A percentile compares a stretch with the other conserved stretches of the same genome.
phyloP scores from a whole-genome alignment of 2,888 invertebrate genomes.

The Crocallis elinguaria region DNA sequence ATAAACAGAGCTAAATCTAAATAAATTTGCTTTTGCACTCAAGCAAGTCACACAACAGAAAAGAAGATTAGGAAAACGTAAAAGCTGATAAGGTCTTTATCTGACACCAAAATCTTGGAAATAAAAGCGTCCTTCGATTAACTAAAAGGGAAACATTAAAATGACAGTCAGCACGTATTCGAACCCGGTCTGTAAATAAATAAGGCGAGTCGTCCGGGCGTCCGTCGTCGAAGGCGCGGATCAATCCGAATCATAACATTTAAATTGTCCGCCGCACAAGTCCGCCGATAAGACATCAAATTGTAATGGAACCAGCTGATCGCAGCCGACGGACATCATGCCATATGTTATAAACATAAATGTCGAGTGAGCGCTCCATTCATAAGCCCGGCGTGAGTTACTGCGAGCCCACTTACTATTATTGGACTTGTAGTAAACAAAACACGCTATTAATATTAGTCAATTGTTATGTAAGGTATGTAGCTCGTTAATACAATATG shows the following conservation, averaged over 20 bases:
- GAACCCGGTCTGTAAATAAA: too few species aligned
- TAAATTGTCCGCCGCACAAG: constrained; percentile 12
- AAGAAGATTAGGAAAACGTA: too few species aligned
- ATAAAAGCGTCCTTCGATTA: too few species aligned
- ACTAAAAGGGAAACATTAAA: too few species aligned
- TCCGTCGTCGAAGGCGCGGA: neutral
- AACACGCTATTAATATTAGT: constrained; percentile 46
- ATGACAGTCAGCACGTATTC: too few species aligned
- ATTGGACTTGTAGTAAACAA: constrained; percentile 64
- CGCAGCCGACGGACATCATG: constrained; percentile 21
- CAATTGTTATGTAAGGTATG: constrained; percentile 38
- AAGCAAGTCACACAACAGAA: too few species aligned
- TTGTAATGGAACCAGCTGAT: constrained; percentile 34
- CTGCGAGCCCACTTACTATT: constrained; percentile 53
- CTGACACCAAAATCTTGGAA: too few species aligned
- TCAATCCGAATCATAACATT: constrained; percentile 9
- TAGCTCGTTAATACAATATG: constrained; percentile 31
- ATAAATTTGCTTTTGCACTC: too few species aligned
- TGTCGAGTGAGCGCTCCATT: constrained; percentile 59
- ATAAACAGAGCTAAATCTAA: too few species aligned
- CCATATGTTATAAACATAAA: constrained; percentile 62
- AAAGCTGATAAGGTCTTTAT: too few species aligned
- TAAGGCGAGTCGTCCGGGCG: neutral
- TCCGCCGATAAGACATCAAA: constrained; percentile 30
- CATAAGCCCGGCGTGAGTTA: constrained; percentile 69